phyloP scores from a whole-genome alignment of 1,140 invertebrate species.

The Cyclina sinensis region DNA sequence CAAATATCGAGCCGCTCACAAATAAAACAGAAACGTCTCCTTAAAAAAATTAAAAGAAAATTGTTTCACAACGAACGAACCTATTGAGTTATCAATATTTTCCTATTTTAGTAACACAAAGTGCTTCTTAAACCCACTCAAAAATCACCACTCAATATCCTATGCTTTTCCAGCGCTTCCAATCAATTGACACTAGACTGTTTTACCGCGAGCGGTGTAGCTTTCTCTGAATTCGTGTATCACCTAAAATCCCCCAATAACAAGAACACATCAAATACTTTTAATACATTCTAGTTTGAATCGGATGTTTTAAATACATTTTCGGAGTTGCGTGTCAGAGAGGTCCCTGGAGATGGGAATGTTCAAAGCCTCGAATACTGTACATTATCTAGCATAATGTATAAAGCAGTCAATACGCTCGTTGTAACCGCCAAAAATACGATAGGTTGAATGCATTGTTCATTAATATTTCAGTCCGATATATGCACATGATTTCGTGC shows the following conservation, averaged over 20 bases:
- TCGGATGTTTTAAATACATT: constrained; percentile 51
- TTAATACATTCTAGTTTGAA: constrained; percentile 54
- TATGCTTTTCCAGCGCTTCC: not conserved
- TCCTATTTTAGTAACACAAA: constrained; percentile 34
- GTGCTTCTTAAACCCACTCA: constrained; percentile 38
- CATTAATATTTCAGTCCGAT: constrained; percentile 53
- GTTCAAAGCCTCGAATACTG: constrained; percentile 28
- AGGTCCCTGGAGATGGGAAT: not conserved
- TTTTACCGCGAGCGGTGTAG: constrained; percentile 18
- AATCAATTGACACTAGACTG: constrained; percentile 43
- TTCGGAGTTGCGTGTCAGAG: constrained; percentile 51
- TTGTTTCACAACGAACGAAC: constrained; percentile 8
- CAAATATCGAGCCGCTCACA: not conserved
- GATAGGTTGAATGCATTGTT: constrained; percentile 28
- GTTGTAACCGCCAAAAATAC: not conserved
- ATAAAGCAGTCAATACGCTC: constrained; percentile 24
- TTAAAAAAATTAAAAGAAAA: not conserved
- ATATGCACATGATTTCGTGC: constrained; percentile 19
- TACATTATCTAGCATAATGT: constrained; percentile 45
- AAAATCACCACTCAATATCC: constrained; percentile 22
- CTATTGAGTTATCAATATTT: constrained; percentile 2
- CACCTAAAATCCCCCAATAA: constrained; percentile 29
- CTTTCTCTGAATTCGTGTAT: constrained; percentile 17
- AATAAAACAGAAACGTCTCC: not conserved
- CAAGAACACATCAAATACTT: constrained; percentile 42